Percentiles rank a stretch among this genome's conserved stretches.
phyloP scores from a whole-genome alignment of 2,888 invertebrate genomes.

The Melanotus villosus region DNA sequence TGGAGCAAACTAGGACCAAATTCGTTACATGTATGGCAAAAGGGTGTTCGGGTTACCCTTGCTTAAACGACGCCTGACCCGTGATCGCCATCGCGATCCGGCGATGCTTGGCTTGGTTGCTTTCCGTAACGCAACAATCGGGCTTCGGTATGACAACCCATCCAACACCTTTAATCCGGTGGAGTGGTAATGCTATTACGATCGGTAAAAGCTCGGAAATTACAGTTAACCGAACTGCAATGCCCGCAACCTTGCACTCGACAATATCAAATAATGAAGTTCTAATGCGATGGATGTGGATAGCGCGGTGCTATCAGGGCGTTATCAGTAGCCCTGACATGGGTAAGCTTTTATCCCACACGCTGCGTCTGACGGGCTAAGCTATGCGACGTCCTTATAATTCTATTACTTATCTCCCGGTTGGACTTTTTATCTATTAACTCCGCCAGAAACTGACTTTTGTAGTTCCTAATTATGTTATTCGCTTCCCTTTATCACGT shows the following conservation, averaged over 20 bases:
- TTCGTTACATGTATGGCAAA: slow-evolving; percentile 25
- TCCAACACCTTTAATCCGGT: slow-evolving; percentile 27
- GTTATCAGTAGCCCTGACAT: slow-evolving; percentile 53
- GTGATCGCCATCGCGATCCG: slow-evolving; percentile 26
- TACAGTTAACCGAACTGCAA: slow-evolving; percentile 48
- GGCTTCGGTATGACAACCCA: slow-evolving; percentile 24
- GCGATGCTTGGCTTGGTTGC: too few species aligned
- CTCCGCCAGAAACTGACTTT: slow-evolving; percentile 63
- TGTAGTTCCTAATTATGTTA: slow-evolving; percentile 65
- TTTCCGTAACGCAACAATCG: too few species aligned
- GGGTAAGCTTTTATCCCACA: slow-evolving; percentile 57
- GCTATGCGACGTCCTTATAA: slow-evolving; percentile 63
- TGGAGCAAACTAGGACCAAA: slow-evolving; percentile 24
- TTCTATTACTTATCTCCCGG: slow-evolving; percentile 66
- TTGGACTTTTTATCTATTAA: slow-evolving; percentile 67
- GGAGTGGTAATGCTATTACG: slow-evolving; percentile 52
- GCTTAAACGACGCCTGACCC: slow-evolving; percentile 31
- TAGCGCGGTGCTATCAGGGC: slow-evolving; percentile 44
- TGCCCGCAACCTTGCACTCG: slow-evolving; percentile 42
- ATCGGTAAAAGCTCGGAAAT: slow-evolving; percentile 54
- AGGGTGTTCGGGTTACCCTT: slow-evolving; percentile 35
- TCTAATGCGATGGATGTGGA: slow-evolving; percentile 51
- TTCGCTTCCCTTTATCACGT: slow-evolving; percentile 58
- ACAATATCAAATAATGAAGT: slow-evolving; percentile 58
- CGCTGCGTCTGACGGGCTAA: slow-evolving; percentile 53